Percentiles rank a stretch among this genome's conserved stretches.
These are phyloP conservation scores for Antrozous pallidus DNA, from an alignment of 2,797 vertebrate species.

Conservation along the genomic window DNA sequence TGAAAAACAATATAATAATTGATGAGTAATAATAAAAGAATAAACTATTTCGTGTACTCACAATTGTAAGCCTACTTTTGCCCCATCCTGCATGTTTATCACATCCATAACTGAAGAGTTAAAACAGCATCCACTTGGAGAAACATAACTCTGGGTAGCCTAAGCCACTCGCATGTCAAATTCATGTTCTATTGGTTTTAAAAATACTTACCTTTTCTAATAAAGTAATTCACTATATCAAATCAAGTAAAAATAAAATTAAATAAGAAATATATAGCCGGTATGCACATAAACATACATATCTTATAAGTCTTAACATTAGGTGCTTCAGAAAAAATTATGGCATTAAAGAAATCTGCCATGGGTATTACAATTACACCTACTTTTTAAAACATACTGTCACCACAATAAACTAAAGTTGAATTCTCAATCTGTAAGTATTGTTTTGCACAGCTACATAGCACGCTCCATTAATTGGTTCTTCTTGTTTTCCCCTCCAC, in stretches of 20 bases:
- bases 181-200: neutral
- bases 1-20: neutral
- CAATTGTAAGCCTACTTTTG: neutral
- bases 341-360: neutral
- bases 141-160: neutral
- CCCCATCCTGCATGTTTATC: neutral
- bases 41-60: neutral
- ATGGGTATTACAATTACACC: neutral
- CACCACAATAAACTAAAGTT: neutral
- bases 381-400: constrained; percentile 43
- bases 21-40: neutral
- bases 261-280: constrained; percentile 10
- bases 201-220: neutral
- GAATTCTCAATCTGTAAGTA: constrained; percentile 38
- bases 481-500: constrained; percentile 29
- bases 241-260: constrained; percentile 40
- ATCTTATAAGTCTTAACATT: neutral
- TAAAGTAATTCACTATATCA: constrained; percentile 15
- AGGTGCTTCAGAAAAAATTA: constrained; percentile 14
- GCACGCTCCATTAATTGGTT: neutral
- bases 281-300: neutral
- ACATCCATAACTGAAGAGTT: neutral
- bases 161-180: neutral
- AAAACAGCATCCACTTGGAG: neutral
- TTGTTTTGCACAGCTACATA: constrained; percentile 34